A percentile compares a stretch with the other conserved stretches of the same genome.
phyloP scores from a whole-genome alignment of 2,888 invertebrate species.

The Eupeodes latifasciatus region DNA sequence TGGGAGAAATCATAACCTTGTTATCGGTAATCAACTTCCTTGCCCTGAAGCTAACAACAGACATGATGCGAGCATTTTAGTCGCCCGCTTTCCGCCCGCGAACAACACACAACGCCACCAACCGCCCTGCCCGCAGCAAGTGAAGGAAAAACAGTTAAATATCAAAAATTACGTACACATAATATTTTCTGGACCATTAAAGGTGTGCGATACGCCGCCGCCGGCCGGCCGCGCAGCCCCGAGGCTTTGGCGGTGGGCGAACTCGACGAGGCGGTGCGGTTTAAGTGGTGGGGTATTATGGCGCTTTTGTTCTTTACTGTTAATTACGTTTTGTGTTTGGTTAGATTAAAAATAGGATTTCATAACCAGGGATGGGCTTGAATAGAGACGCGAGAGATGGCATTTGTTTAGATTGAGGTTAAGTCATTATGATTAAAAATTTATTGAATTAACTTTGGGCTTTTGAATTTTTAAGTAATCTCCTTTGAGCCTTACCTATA shows the following conservation, averaged over 20 bases:
- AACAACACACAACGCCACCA: neutral
- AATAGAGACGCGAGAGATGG: neutral
- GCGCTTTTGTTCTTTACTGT: conserved; percentile 49
- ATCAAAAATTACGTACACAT: conserved; percentile 12
- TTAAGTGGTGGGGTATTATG: conserved; percentile 6
- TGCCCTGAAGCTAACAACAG: neutral
- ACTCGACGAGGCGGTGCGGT: neutral
- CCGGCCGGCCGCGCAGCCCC: no score
- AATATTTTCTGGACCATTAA: conserved; percentile 54
- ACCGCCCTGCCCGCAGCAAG: neutral
- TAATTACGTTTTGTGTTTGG: conserved; percentile 64
- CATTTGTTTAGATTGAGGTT: conserved; percentile 18
- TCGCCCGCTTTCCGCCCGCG: neutral
- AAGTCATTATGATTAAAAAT: conserved; percentile 57
- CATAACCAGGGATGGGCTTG: neutral
- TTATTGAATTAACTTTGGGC: conserved; percentile 53
- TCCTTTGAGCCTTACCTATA: conserved; percentile 22
- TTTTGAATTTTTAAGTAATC: conserved; percentile 53
- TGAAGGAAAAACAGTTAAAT: conserved; percentile 60
- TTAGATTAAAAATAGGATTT: conserved; percentile 6
- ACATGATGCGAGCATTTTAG: neutral
- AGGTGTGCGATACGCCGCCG: neutral
- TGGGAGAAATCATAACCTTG: conserved; percentile 4
- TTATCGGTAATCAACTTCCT: conserved; percentile 28
- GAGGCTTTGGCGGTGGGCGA: neutral